phyloP scores from a whole-genome alignment of 2,113 vertebrate genomes.

The Gadus macrocephalus region DNA sequence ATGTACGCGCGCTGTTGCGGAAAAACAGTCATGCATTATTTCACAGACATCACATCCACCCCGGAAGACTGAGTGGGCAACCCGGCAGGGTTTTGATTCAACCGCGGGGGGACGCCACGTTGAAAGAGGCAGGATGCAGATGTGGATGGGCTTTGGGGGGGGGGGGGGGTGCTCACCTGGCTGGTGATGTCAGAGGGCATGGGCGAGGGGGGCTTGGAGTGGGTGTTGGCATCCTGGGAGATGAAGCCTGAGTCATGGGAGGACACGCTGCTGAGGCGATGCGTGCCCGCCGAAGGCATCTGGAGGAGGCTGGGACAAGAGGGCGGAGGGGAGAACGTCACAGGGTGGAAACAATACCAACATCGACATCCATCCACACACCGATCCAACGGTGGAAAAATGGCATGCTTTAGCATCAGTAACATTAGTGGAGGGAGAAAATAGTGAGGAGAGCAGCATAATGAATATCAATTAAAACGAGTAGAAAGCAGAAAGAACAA shows the following conservation, averaged over 20 bases:
- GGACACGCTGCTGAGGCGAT: slow-evolving; percentile 96
- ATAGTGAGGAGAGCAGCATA: too few relatives aligned
- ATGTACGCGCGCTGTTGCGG: neutral
- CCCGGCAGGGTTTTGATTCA: too few relatives aligned
- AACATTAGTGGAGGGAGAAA: too few relatives aligned
- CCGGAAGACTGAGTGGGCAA: too few relatives aligned
- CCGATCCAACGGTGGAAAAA: too few relatives aligned
- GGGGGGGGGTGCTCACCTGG: slow-evolving; percentile 75
- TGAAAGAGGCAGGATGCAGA: slow-evolving; percentile 26
- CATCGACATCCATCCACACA: too few relatives aligned
- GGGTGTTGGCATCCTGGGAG: slow-evolving; percentile 89
- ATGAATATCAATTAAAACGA: too few relatives aligned
- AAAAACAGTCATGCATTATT: slow-evolving; percentile 19
- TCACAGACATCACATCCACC: neutral
- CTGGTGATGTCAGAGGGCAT: slow-evolving; percentile 98
- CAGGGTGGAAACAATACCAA: too few relatives aligned
- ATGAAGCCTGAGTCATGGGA: slow-evolving; percentile 97
- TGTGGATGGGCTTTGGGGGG: too few relatives aligned
- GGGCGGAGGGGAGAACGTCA: neutral
- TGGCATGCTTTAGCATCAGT: too few relatives aligned
- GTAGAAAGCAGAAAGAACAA: too few relatives aligned
- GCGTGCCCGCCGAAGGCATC: slow-evolving; percentile 78
- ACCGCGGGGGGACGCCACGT: too few relatives aligned
- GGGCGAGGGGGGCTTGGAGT: slow-evolving; percentile 95
- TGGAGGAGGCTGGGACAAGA: slow-evolving; percentile 82